Base-by-base conservation (phyloP, 1,140 invertebrate species). In the Macrobrachium rosenbergii region DNA sequence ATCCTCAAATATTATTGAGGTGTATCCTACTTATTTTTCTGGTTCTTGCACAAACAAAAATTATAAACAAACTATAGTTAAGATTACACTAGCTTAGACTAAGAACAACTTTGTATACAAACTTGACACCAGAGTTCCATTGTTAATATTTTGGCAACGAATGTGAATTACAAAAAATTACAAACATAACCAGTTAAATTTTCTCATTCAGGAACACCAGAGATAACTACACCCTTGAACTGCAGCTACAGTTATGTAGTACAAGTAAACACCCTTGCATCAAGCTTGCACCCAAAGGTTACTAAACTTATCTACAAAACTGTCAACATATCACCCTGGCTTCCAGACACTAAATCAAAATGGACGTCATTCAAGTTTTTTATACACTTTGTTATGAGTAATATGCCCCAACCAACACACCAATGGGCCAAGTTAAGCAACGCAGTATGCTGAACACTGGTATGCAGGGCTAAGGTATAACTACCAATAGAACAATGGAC, bases 251-350 rank as follows among this genome's bases (percentile, higher is more conserved):
- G 69, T 28, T n/a, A 23, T 72, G n/a, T 28, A 28, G 37, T 23
- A 23, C 23, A n/a, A 72, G 69, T 28, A 72, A 8, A 72, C 69
- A 72, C 60, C 45, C 62, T 64, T 81, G 63, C 62, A 81, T 63
- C 79, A 81, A 81, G 79, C 63, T 63, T 81, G 79, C 64, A 81
- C 62, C 62, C 79, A 67, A 43, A 81, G 43, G 45, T 45, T 81
- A 14, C 63, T 81, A 81, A 67, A 23, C 45, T 81, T 43, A 64
- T 45, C 75, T 77, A 77, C 63, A 81, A 81, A 81, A 67, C 45
- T 81, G 62, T 81, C 63, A 81, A 67, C 63, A 19, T 81, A 81
- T 81, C 79, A 81, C 79, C 79, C 79, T 81, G 79, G 59, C 79
- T 67, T 67, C 79, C 79, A 81, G 79, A 64, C 79, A 81, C 79